Evolutionary conservation across 2,888 invertebrate species (phyloP), one percentile per base, ranked within the genome.

Genomic region (Harpagoxenus sublaevis): DNA sequence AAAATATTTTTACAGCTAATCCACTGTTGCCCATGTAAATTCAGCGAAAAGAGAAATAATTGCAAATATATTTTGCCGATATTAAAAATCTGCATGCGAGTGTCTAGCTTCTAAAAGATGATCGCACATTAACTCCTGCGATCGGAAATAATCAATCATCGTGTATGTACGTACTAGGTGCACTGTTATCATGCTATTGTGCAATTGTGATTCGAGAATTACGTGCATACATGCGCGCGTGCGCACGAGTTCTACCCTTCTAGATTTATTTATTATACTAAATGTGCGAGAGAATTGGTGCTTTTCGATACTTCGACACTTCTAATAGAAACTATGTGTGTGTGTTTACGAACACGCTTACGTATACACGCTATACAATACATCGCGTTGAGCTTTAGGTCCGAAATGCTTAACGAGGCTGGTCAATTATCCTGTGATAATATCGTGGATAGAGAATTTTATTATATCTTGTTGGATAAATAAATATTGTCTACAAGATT

Each of bases 231-330:
- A 4, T 35, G 35, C 35, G 35, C 23, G 18, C 12, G 23, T 1
- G 18, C 31, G 10, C 12, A 18, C 12, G 6, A 23, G 9, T n/a
- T 55, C 2, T 55, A 9, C 23, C n/a, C 23, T 68, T 23, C 5
- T 57, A 42, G 18, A 31, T 45, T 74, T n/a, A 74, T 60, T 74
- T 57, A 71, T 9, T n/a, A 35, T 9, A n/a, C 9, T 35, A 53
- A 23, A 53, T 8, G 53, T n/a, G 5, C 0, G 6, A 23, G 0
- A 53, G 53, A 51, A 70, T 5, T n/a, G n/a, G n/a, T 15, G 4
- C 8, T 48, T 51, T 31, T 48, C 31, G 10, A 48, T n/a, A 35
- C 5, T n/a, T n/a, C n/a, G 9, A 15, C 18, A 48, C 10, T 31
- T 68, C 5, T n/a, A 35, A 35, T 31, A 5, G 15, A 51, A 6